These are phyloP conservation scores for Lophochroa leadbeateri DNA, from an alignment of 2,113 vertebrate genomes.

Conservation along the genomic window DNA sequence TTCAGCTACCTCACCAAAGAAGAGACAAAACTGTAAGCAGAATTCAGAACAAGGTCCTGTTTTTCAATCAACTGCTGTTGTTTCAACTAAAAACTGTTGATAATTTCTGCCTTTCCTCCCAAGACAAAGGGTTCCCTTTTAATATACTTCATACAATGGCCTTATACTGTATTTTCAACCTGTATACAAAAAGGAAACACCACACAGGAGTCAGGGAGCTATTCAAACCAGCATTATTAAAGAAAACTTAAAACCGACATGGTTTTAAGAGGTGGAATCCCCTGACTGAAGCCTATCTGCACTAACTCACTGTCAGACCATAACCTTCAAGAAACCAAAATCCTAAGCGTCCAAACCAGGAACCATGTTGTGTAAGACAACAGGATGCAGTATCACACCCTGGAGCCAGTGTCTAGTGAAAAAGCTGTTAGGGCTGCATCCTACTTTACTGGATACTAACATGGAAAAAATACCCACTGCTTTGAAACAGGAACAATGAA, in stretches of 20 bases:
- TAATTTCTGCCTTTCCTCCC: neutral
- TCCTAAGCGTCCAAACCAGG: neutral
- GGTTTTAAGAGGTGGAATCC: neutral
- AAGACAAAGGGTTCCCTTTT: neutral
- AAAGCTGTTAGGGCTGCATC: fast-evolving
- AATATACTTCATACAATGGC: fast-evolving
- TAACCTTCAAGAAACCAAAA: neutral
- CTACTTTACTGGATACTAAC: fast-evolving
- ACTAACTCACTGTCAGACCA: fast-evolving
- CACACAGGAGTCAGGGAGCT: fast-evolving
- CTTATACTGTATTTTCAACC: fast-evolving
- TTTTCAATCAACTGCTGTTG: neutral
- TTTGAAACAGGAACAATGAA: neutral
- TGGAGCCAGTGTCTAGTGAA: neutral
- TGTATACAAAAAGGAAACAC: fast-evolving
- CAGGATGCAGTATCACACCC: fast-evolving
- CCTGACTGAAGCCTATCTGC: fast-evolving
- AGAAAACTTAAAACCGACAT: fast-evolving
- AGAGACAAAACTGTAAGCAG: neutral
- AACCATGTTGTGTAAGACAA: fast-evolving
- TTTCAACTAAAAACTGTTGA: neutral
- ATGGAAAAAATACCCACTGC: fast-evolving
- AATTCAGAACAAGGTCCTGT: neutral
- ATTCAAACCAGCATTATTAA: neutral
- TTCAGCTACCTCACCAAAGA: neutral